Base-by-base conservation (phyloP, 2,888 invertebrate genomes). In the Cryptus armator region DNA sequence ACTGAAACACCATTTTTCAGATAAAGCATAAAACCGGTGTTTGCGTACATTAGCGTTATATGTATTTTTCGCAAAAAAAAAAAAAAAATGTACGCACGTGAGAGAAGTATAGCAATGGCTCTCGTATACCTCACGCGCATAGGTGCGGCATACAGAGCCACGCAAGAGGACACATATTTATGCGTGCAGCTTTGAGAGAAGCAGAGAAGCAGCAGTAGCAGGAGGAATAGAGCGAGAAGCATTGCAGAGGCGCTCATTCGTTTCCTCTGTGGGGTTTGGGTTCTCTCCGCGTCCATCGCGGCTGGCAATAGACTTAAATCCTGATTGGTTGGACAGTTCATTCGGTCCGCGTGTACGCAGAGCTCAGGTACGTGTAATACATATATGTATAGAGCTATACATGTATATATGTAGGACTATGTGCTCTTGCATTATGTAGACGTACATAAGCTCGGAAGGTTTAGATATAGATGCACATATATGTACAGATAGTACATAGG, bases 251-350 rank as follows among this genome's bases (percentile, higher is more conserved):
- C 78, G 46, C 56, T 62, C 70, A 48, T 62, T 80, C 75, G 70
- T 76, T 62, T 70, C 75, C 79, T 64, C 70, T 56, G 64, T 14
- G 80, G 51, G 53, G 62, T 84, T 74, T 64, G 10, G 74, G 48
- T 64, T 64, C 64, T 48, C 64, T 66, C 48, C n/a, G 87, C 89
- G 91, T 90, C 89, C 91, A 91, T 93, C 91, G 91, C 87, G 90
- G 86, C 88, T 86, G 85, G 90, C 90, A 90, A 90, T 91, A 89
- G 91, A 89, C 91, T 91, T 90, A 92, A 92, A 92, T 93, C 90
- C 92, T 91, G 93, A 93, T 93, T 93, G 92, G 93, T 91, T 85
- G 91, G 90, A 91, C 91, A 89, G 91, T 89, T 90, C 89, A 89
- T 90, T 91, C 88, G 85, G 67, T 71, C 84, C 76, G 67, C 85